Base-by-base conservation (phyloP, 2,113 vertebrate species). In the Mohoua ochrocephala region DNA sequence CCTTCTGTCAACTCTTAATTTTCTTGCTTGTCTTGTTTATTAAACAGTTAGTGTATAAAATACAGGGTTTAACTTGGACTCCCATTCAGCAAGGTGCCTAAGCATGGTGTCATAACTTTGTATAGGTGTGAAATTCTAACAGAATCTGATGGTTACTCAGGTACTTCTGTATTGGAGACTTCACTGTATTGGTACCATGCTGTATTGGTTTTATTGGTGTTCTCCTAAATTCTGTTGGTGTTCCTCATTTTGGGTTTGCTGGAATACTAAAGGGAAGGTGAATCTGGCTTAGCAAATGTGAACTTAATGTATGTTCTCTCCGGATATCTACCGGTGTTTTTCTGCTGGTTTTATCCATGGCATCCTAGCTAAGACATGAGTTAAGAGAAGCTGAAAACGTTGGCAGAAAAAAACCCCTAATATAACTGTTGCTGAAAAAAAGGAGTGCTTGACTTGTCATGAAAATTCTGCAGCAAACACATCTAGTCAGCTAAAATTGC, bases 401-500 rank as follows among this genome's bases (percentile, higher is more conserved):
- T 97, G 91, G 87, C 92, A 95, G 54, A 73, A 91, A 95, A 73
- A 94, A 42, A 23, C 0, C 45, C 20, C 41, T 53, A 74, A 91
- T 87, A 42, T 76, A 92, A 69, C 96, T 50, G n/a, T 83, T 94
- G 83, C 54, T 0, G 71, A 49, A 81, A 31, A 93, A 89, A 69
- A 92, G 77, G 70, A 96, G 91, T 94, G 90, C 97, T 97, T 97
- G 96, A 96, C 97, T 98, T 94, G 83, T 96, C 97, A 60, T 97
- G 97, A 97, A 97, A 96, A 97, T 91, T 97, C 97, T 98, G 94
- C 96, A 91, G 98, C 98, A 98, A 98, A 99, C 98, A 98, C 97
- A 98, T 98, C 98, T 95, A 98, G 99, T 99, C 99, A 99, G 99
- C 99, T 98, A 98, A 99, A 99, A 99, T 97, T 91, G 98, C 98